Evolutionary conservation across 2,888 invertebrate species (phyloP).

Genomic region (Tholera decimalis): DNA sequence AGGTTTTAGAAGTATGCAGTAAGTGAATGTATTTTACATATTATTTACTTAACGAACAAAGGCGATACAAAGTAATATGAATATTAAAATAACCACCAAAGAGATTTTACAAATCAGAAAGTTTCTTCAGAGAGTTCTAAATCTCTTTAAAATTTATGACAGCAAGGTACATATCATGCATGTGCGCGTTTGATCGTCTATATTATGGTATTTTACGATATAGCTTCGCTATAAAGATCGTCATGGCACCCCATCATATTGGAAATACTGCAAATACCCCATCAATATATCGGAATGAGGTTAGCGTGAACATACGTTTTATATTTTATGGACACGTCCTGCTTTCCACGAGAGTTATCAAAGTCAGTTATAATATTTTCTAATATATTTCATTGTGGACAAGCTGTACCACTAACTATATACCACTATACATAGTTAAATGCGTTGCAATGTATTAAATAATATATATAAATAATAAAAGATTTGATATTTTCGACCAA

Average conservation of each 20-base stretch:
- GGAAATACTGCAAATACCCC: conserved; percentile 53
- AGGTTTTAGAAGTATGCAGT: conserved; percentile 30
- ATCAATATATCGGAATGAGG: conserved; percentile 42
- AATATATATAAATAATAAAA: too few species aligned
- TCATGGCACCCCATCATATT: conserved; percentile 43
- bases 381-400: neutral
- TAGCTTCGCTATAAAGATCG: conserved; percentile 29
- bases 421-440: too few species aligned
- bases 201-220: conserved; percentile 20
- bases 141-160: conserved; percentile 23
- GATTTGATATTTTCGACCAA: too few species aligned
- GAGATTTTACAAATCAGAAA: conserved; percentile 24
- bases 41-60: conserved; percentile 18
- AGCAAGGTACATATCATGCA: conserved; percentile 4
- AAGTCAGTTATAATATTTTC: conserved; percentile 10
- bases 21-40: conserved; percentile 29
- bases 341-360: conserved; percentile 13
- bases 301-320: conserved; percentile 35
- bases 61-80: conserved; percentile 14
- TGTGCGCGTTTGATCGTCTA: conserved; percentile 13
- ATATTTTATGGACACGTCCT: conserved; percentile 33
- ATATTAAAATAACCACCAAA: conserved; percentile 10
- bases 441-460: too few species aligned
- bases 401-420: too few species aligned
- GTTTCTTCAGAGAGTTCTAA: conserved; percentile 11